A percentile compares a stretch with the other conserved stretches of the same genome.
Conservation (phyloP, 2,888 invertebrate species). For the Spodoptera littoralis region DNA sequence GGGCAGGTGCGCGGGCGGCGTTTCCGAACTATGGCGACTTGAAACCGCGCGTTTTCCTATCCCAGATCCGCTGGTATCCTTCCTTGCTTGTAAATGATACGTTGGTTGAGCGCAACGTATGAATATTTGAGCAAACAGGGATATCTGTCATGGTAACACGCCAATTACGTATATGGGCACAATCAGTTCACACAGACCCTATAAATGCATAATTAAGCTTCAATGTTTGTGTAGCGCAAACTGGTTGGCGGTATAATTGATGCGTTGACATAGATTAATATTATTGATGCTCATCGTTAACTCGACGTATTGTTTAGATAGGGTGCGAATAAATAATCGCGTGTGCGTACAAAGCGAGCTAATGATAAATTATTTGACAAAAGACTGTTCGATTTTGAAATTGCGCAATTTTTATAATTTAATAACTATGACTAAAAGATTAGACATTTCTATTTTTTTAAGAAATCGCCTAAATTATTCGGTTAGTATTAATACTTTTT, state of each 20-base stretch:
- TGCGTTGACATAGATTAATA: conserved; percentile 49
- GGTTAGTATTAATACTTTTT: no score
- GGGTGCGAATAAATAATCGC: conserved; percentile 23
- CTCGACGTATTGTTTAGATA: conserved; percentile 38
- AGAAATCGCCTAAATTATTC: no score
- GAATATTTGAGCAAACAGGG: conserved; percentile 57
- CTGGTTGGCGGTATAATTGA: conserved; percentile 34
- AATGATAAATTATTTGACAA: conserved; percentile 29
- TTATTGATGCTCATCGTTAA: conserved; percentile 28
- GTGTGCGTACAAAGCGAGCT: conserved; percentile 24
- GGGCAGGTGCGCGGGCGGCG: conserved; percentile 89
- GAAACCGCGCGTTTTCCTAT: conserved; percentile 74
- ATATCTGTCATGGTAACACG: conserved; percentile 76
- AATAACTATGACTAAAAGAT: neutral
- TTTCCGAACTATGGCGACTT: conserved; percentile 74
- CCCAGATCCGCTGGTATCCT: conserved; percentile 67
- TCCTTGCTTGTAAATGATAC: conserved; percentile 65
- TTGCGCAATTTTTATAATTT: conserved; percentile 4
- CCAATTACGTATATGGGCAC: conserved; percentile 69
- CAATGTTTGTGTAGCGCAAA: conserved; percentile 44
- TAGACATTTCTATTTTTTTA: no score
- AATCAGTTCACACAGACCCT: conserved; percentile 72
- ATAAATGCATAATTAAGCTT: conserved; percentile 66
- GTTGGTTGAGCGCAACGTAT: conserved; percentile 52
- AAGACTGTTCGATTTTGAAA: conserved; percentile 13